Evolutionary conservation across 2,888 invertebrate genomes (phyloP), one percentile per base, ranked within the genome.

Genomic region (Eulithis testata): DNA sequence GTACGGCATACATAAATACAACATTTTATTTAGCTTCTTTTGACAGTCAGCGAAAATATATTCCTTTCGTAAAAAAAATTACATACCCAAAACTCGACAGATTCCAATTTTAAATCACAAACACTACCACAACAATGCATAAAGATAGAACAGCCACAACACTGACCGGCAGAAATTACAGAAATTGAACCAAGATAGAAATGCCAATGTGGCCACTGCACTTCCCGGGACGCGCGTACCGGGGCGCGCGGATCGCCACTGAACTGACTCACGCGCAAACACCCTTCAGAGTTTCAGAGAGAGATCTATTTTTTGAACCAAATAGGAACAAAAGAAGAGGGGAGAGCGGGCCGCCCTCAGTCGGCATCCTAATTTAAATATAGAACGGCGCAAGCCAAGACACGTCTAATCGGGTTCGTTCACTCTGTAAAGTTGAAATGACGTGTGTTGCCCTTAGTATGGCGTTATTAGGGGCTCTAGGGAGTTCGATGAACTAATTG

Each of bases 241-340:
- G 86, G 21, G 11, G 84, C 87, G 87, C 81, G 86, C 82, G 74
- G 81, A 78, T 84, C 89, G 85, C 83, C 87, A 91, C 92, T 92
- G 92, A 91, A 91, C 92, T 92, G 92, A 92, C 85, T 91, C 92
- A 91, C 77, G 81, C 88, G 80, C 89, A 86, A 87, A 87, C 89
- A 89, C 90, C 89, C 89, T 87, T 82, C 87, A 76, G 76, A 87
- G 86, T 89, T 87, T 82, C 87, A 76, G 76, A 87, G 86, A 87
- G 86, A 75, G 78, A 83, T 89, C 90, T 90, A 90, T 87, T 86
- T 87, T 91, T 91, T 86, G 91, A 91, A 87, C 85, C 84, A 88
- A 91, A 92, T 88, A 91, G 88, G 89, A 93, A 92, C 91, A 92
- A 93, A 92, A 91, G 90, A 88, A 91, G 89, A 82, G 88, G 89